Evolutionary conservation across 2,113 vertebrate species (phyloP).

Genomic region (Rhinichthys klamathensis): DNA sequence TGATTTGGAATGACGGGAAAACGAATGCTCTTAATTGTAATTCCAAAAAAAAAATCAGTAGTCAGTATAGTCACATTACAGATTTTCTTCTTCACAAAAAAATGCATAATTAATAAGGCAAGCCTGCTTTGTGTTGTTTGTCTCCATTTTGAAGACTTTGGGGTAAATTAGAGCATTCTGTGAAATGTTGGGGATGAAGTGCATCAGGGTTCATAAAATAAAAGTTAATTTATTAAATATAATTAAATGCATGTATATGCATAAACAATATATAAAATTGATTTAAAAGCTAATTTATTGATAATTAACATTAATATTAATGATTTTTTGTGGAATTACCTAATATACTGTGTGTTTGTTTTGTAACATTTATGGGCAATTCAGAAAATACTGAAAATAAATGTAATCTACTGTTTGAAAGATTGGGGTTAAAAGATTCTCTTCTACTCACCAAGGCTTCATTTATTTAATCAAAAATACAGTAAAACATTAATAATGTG

Average conservation of each 20-base stretch:
- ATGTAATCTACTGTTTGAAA: not conserved
- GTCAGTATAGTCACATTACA: not conserved
- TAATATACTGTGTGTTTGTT: not conserved
- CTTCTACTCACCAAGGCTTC: not conserved
- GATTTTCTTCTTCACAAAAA: slow-evolving; percentile 13
- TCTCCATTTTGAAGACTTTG: not conserved
- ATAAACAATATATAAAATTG: not conserved
- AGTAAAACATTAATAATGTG: not conserved
- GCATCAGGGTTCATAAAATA: not conserved
- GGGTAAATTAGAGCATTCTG: not conserved
- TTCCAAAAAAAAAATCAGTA: slow-evolving; percentile 1
- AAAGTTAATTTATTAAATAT: not conserved
- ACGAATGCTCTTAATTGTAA: not conserved
- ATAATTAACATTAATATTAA: not conserved
- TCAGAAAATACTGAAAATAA: not conserved
- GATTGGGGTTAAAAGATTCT: not conserved
- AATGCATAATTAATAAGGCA: not conserved
- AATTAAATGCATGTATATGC: not conserved
- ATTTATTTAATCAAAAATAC: not conserved
- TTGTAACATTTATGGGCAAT: not conserved
- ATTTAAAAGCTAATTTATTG: not conserved
- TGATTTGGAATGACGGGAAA: slow-evolving; percentile 4
- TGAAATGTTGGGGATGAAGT: not conserved
- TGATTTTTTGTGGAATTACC: not conserved
- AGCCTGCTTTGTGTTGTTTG: slow-evolving; percentile 1